Conservation (phyloP, 2,113 vertebrate species). For the Phyllostomus hastatus region DNA sequence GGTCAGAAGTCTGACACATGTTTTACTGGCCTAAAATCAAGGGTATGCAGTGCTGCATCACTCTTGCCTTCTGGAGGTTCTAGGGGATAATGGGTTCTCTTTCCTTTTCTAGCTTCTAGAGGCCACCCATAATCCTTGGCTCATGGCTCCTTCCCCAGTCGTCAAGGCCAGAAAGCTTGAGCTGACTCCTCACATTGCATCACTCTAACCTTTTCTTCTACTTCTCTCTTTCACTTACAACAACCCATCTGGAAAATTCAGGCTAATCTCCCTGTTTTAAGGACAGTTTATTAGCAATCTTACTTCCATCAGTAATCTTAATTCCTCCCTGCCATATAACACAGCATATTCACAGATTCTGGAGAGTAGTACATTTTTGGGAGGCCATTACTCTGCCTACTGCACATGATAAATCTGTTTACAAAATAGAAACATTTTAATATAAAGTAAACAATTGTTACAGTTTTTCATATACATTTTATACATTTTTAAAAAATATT, state of each 20-base stretch:
- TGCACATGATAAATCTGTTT: background rate
- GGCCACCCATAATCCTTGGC: background rate
- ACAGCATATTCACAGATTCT: background rate
- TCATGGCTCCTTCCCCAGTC: background rate
- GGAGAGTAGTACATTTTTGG: background rate
- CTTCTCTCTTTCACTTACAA: background rate
- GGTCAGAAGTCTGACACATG: background rate
- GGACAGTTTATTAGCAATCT: conserved; percentile 7
- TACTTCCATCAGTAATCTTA: background rate
- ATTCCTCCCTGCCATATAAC: background rate
- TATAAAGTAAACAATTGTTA: background rate
- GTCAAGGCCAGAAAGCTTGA: background rate
- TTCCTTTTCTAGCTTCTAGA: background rate
- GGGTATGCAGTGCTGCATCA: background rate
- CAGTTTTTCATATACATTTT: background rate
- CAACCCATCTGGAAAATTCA: background rate
- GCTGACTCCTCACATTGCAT: background rate
- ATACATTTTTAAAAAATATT: background rate
- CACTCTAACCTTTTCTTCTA: background rate
- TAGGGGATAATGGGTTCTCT: background rate
- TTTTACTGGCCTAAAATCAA: conserved; percentile 21
- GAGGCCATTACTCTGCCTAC: background rate
- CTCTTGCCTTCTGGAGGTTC: background rate
- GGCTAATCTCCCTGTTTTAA: background rate
- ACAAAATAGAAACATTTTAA: background rate